phyloP scores from a whole-genome alignment of 2,113 vertebrate genomes.

The Physeter macrocephalus region DNA sequence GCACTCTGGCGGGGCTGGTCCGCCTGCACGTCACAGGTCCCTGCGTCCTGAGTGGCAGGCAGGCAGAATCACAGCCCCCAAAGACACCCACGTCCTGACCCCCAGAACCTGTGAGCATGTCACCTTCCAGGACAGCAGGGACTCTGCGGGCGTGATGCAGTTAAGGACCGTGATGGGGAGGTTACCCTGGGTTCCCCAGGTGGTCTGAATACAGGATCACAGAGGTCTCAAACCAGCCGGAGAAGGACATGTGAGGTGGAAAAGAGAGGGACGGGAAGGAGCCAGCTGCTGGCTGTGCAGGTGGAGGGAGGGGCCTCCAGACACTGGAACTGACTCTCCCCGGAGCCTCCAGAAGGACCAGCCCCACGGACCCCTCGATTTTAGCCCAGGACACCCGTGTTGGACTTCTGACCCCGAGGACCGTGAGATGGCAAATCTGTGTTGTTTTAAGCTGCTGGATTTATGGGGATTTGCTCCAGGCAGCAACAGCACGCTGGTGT shows the following conservation, averaged over 20 bases:
- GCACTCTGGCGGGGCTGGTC: fast-evolving
- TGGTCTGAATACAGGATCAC: not conserved
- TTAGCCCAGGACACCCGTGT: too few species aligned
- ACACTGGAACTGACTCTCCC: too few species aligned
- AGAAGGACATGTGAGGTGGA: not conserved
- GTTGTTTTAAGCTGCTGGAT: not conserved
- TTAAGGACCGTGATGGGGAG: not conserved
- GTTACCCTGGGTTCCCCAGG: not conserved
- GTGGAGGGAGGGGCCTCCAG: not conserved
- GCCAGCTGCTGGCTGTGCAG: not conserved
- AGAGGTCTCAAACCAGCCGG: fast-evolving
- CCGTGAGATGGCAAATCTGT: fast-evolving
- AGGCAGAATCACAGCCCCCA: not conserved
- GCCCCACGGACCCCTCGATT: fast-evolving
- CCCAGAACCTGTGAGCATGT: not conserved
- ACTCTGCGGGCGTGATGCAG: fast-evolving
- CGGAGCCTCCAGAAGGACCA: not conserved
- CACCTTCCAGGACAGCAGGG: too few species aligned
- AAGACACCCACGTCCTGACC: fast-evolving
- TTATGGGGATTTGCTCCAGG: not conserved
- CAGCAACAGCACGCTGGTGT: too few species aligned
- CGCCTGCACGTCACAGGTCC: not conserved
- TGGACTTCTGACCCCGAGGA: not conserved
- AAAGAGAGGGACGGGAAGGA: fast-evolving
- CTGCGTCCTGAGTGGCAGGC: fast-evolving